Evolutionary conservation across 2,113 vertebrate species (phyloP), one percentile per base, ranked within the genome.

Genomic region (Rhinogobius similis): DNA sequence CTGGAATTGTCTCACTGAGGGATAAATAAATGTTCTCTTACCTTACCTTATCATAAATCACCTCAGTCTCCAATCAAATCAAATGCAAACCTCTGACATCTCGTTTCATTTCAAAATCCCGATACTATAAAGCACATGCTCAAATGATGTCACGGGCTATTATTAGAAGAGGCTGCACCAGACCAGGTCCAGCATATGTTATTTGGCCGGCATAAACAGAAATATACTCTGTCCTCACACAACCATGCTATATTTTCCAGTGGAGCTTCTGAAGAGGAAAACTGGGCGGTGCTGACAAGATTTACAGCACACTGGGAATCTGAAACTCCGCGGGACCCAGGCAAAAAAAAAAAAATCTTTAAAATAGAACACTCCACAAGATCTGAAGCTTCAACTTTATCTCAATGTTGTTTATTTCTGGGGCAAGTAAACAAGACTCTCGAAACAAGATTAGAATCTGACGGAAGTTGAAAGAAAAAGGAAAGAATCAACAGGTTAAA

Each of bases 211-310:
- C 24, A 58, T 27, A 58, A 58, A 36, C 29, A 36, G 11, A 61
- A 61, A n/a, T n/a, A 61, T n/a, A n/a, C 18, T 4, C 20, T 11
- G 2, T 61, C 58, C 58, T 61, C 8, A n/a, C 1, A 36, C 10
- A 9, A 61, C 58, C 58, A 38, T 36, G 18, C 23, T 36, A 29
- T 61, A 61, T 21, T 61, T 61, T n/a, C 58, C 58, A 36, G 58
- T 9, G 55, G 13, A 1, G 55, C 26, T 18, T 18, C 14, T 27
- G 14, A 58, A 58, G 29, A 20, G 14, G 18, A 27, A 21, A 21
- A 50, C 7, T 21, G 8, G 20, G 20, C 9, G 46, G 46, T 9
- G 20, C 38, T 26, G 53, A 3, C 44, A 36, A 67, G 62, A 66
- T 27, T 16, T 29, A 44, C 48, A 32, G 26, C 27, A 21, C 65